Conservation (phyloP, 2,797 vertebrate species). For the Dermochelys coriacea region DNA sequence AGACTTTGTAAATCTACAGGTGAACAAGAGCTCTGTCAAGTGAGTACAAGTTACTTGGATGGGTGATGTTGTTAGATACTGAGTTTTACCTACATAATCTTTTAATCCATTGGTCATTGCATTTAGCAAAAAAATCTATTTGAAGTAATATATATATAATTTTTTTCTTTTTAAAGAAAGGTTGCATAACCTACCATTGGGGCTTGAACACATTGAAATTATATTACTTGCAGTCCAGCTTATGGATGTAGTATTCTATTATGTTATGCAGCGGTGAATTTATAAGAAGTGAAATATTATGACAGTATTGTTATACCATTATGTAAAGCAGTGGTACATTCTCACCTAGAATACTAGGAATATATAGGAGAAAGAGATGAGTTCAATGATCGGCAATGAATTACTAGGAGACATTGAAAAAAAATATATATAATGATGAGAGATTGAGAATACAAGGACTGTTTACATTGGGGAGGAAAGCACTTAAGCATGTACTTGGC, state of each 20-base stretch:
- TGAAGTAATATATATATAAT: too few relatives aligned
- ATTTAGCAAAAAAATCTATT: not conserved
- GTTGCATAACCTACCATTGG: not conserved
- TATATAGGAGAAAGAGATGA: not conserved
- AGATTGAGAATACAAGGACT: not conserved
- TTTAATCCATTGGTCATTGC: not conserved
- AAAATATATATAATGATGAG: not conserved
- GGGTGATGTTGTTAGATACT: not conserved
- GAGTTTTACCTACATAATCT: not conserved
- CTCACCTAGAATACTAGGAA: not conserved
- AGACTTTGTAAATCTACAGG: conserved; percentile 91
- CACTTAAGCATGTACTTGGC: not conserved
- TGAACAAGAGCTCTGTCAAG: conserved; percentile 87
- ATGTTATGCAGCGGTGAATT: not conserved
- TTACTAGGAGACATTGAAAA: not conserved
- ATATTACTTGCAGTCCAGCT: not conserved
- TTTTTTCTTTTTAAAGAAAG: not conserved
- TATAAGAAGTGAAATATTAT: not conserved
- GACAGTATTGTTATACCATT: not conserved
- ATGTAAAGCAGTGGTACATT: not conserved
- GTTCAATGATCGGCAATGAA: not conserved
- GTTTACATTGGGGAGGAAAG: not conserved
- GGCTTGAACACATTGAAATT: not conserved
- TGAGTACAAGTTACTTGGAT: conserved; percentile 70
- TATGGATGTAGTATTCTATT: not conserved